Base-by-base conservation (phyloP, 2,888 invertebrate species). In the Sympetrum striolatum region DNA sequence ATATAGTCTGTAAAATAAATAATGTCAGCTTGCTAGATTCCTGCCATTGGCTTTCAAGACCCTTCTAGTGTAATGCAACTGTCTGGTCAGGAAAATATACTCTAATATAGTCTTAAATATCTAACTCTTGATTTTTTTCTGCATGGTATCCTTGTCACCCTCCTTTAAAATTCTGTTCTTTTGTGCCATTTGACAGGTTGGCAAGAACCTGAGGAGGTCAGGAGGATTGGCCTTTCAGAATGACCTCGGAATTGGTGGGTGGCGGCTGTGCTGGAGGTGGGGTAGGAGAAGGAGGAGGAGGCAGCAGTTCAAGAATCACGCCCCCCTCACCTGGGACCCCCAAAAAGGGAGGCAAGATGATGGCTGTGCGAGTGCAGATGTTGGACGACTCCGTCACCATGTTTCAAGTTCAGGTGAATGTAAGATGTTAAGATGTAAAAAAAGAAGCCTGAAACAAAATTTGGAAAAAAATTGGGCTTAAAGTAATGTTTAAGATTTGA, bases 391-490 rank as follows among this genome's bases (percentile, higher is more conserved):
- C 97, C 90, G 95, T 97, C 93, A 98, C 98, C 92, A 97, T 98
- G 95, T 98, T 98, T 94, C 98, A 98, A 96, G 97, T 98, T 92
- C 98, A 98, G 97, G 98, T 98, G 93, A 94, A 95, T n/a, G n/a
- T n/a, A n/a, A n/a, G n/a, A n/a, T n/a, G n/a, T n/a, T n/a, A n/a
- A 93, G 25, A 18, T 2, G 4, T 2, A 5, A 39, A 2, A 8
- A 44, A 44, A 44, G 10, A 8, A 44, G 6, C 44, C 3, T 44
- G 6, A 44, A 31, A 79, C 14, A 79, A 31, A 31, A 79, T 8
- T 3, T 0, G 0, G 10, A 44, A 8, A 8, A 44, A 44, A 44
- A 44, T 39, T 2, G 6, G 6, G 2, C 39, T 39, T 39, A 6
- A 39, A 39, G 2, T 6, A 6, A 39, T 39, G 6, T 39, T 39